phyloP scores from a whole-genome alignment of 2,888 invertebrate genomes.

The Tetramorium bicarinatum region DNA sequence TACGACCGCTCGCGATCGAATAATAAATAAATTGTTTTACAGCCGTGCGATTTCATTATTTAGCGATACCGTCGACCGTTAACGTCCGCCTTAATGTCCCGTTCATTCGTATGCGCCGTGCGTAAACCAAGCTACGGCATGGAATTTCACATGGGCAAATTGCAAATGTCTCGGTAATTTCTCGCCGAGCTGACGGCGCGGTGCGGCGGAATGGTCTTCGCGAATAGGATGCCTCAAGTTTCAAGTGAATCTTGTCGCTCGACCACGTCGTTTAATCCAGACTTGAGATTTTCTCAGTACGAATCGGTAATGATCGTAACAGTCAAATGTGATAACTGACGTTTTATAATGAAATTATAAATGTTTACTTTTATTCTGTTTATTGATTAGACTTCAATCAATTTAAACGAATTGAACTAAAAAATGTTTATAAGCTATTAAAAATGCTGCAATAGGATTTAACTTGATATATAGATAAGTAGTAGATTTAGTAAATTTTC shows the following conservation, averaged over 20 bases:
- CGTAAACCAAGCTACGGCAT: conserved; percentile 59
- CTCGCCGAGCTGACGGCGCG: conserved; percentile 19
- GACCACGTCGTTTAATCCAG: neutral
- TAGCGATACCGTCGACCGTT: conserved; percentile 75
- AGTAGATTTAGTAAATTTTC: neutral
- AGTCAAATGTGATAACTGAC: neutral
- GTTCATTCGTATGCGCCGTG: conserved; percentile 56
- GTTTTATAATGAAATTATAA: neutral
- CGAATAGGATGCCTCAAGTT: conserved; percentile 1
- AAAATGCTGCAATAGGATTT: neutral
- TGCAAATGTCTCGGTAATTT: conserved; percentile 57
- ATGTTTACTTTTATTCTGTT: neutral
- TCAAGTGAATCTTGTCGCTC: conserved; percentile 14
- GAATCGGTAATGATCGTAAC: neutral
- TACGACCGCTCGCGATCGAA: conserved; percentile 62
- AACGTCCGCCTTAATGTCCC: conserved; percentile 71
- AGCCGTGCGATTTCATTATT: conserved; percentile 77
- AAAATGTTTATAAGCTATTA: neutral
- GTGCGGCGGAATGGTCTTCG: neutral
- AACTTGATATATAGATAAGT: neutral
- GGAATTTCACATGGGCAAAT: conserved; percentile 64
- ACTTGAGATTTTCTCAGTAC: neutral
- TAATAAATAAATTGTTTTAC: conserved; percentile 81
- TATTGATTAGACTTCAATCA: neutral
- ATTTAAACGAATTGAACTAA: neutral